Conservation (phyloP, 92 coral and sea anemone species). For the Nematostella vectensis region DNA sequence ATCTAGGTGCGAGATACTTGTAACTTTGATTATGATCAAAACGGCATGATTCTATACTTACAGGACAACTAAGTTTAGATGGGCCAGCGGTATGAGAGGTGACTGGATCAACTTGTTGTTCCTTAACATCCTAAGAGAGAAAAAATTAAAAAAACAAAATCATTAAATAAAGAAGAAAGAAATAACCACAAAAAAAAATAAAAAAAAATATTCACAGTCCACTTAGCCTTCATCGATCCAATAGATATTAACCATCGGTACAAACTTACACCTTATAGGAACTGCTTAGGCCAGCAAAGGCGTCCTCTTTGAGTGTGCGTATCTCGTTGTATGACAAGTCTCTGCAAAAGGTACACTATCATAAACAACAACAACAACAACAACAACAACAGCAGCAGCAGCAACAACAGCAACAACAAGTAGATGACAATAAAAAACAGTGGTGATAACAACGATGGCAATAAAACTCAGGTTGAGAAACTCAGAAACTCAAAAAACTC, state of each 20-base stretch:
- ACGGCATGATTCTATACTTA: slow-evolving; percentile 38
- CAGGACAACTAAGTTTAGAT: slow-evolving; percentile 38
- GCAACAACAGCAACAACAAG: too few species aligned
- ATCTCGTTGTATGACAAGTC: slow-evolving; percentile 46
- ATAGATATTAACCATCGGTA: too few species aligned
- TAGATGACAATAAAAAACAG: background rate
- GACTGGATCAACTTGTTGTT: slow-evolving; percentile 52
- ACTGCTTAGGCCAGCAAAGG: slow-evolving; percentile 62
- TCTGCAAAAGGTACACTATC: slow-evolving; percentile 21
- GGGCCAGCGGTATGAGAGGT: slow-evolving; percentile 38
- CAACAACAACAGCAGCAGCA: background rate
- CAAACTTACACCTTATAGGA: too few species aligned
- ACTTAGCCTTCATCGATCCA: too few species aligned
- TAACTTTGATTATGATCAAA: too few species aligned
- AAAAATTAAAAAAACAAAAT: background rate
- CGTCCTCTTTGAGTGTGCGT: slow-evolving; percentile 59
- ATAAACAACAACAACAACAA: too few species aligned
- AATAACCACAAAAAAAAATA: too few species aligned
- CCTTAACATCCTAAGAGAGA: slow-evolving; percentile 23
- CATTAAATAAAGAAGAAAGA: too few species aligned
- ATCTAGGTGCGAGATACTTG: too few species aligned
- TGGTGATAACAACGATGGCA: background rate
- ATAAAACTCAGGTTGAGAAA: too few species aligned
- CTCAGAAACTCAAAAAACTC: too few species aligned
- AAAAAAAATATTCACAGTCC: too few species aligned